Conservation (phyloP, 2,113 vertebrate genomes). For the Melanocharis versteri region DNA sequence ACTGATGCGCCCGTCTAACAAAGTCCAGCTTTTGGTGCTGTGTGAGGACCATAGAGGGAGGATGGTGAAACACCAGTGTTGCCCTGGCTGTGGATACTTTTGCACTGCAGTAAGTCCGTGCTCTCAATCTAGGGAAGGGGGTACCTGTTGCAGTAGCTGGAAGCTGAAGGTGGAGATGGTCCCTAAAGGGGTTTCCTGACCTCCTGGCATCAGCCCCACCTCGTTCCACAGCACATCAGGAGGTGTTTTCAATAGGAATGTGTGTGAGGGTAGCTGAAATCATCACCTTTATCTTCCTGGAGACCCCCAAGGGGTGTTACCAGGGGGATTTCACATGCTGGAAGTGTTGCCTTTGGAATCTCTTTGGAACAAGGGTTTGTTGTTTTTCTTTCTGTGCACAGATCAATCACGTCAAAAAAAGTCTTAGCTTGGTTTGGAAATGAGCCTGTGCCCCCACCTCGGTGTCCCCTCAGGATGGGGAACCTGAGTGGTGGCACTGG, state of each 20-base stretch:
- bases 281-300: not conserved
- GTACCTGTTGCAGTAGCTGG: slow-evolving; percentile 28
- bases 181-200: slow-evolving; percentile 44
- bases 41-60: slow-evolving; percentile 95
- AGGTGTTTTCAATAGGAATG: slow-evolving; percentile 37
- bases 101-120: slow-evolving; percentile 84
- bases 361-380: not conserved
- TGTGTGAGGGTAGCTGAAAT: slow-evolving; percentile 18
- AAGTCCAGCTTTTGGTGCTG: slow-evolving; percentile 88
- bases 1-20: slow-evolving; percentile 95
- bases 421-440: not conserved
- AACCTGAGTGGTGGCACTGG: not conserved
- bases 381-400: not conserved
- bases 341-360: not conserved
- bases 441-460: not conserved
- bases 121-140: slow-evolving; percentile 45
- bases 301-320: not conserved
- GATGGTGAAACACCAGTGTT: slow-evolving; percentile 98
- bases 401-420: not conserved
- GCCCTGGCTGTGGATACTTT: slow-evolving; percentile 95
- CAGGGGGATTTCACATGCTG: not conserved
- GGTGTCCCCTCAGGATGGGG: not conserved
- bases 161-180: slow-evolving; percentile 52
- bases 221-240: slow-evolving; percentile 48
- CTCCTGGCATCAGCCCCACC: slow-evolving; percentile 44